phyloP scores from a whole-genome alignment of 1,140 invertebrate genomes.

The Neuroterus valhalla region DNA sequence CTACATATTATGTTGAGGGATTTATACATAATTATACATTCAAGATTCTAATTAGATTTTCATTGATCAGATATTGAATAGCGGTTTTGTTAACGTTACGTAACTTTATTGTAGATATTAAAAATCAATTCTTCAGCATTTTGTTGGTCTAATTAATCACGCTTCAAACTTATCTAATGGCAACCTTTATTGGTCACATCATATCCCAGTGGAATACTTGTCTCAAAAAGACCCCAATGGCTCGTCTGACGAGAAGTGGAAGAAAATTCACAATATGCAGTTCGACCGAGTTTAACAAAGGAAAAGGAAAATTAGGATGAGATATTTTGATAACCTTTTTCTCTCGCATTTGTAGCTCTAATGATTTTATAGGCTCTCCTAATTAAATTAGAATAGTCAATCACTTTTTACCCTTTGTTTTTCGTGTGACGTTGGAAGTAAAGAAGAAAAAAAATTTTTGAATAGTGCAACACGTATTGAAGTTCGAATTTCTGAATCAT shows the following conservation, averaged over 20 bases:
- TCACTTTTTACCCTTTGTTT: no score
- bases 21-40: no score
- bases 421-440: no score
- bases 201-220: constrained; percentile 8
- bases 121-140: not conserved
- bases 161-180: not conserved
- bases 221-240: not conserved
- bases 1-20: no score
- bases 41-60: no score
- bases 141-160: not conserved
- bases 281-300: not conserved
- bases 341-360: no score
- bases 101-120: not conserved
- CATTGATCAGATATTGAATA: no score
- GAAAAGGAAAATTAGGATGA: not conserved
- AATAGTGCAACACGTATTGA: no score
- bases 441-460: no score
- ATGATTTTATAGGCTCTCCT: no score
- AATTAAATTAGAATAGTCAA: no score
- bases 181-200: not conserved
- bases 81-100: not conserved
- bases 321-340: not conserved
- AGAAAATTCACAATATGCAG: not conserved
- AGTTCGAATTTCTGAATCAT: no score
- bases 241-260: not conserved